Percentiles rank a stretch among this genome's conserved stretches.
Evolutionary conservation across 1,140 invertebrate genomes (phyloP).

Genomic region (Meteorus sp.): DNA sequence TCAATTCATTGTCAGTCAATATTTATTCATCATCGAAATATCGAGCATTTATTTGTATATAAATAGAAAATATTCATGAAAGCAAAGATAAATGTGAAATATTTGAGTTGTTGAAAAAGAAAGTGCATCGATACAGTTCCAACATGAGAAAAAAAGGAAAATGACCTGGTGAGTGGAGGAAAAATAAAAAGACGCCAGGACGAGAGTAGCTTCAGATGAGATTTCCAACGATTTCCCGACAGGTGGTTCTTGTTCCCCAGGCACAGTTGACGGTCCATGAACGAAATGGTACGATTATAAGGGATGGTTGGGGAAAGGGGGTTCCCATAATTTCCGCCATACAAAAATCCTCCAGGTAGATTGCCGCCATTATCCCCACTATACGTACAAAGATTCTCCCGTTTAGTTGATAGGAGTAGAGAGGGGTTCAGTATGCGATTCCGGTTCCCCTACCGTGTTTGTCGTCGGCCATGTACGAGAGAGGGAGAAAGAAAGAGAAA

Average conservation of each 20-base stretch:
- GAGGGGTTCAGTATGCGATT: conserved; percentile 11
- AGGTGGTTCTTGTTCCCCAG: conserved; percentile 31
- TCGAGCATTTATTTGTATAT: too few relatives aligned
- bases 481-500: conserved; percentile 12
- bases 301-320: conserved; percentile 11
- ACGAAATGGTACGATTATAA: too few relatives aligned
- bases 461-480: neutral
- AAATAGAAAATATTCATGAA: too few relatives aligned
- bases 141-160: conserved; percentile 2
- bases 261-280: too few relatives aligned
- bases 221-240: conserved; percentile 30
- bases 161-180: neutral
- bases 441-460: too few relatives aligned
- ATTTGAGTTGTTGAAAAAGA: too few relatives aligned
- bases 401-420: conserved; percentile 45
- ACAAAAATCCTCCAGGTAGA: conserved; percentile 55
- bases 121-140: neutral
- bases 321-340: conserved; percentile 47
- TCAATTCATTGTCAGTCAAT: neutral
- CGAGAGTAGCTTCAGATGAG: conserved; percentile 10
- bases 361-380: conserved; percentile 53
- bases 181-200: neutral
- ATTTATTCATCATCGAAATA: neutral
- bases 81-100: too few relatives aligned
- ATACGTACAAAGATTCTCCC: conserved; percentile 24